Evolutionary conservation across 2,113 vertebrate genomes (phyloP).

Genomic region (Clupea harengus): DNA sequence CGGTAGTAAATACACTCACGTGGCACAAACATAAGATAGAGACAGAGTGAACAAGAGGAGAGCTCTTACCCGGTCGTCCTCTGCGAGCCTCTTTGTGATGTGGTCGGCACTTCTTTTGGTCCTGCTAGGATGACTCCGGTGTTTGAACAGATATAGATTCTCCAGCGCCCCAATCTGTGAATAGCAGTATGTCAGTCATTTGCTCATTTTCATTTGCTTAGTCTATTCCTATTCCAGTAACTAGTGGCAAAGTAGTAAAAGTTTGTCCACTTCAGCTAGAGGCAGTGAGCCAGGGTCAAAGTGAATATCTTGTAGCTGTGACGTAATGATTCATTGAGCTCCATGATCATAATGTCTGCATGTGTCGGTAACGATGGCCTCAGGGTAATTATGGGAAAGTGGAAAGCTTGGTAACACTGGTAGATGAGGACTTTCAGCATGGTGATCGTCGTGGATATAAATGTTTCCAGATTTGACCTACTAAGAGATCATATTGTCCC

Average conservation of each 20-base stretch:
- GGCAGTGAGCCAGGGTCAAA: no score
- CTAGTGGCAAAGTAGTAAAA: background rate
- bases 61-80: slow-evolving; percentile 85
- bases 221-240: background rate
- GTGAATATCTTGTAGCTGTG: background rate
- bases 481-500: no score
- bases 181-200: background rate
- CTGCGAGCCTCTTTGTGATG: slow-evolving; percentile 87
- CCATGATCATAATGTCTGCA: no score
- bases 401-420: no score
- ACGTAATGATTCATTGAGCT: background rate
- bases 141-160: slow-evolving; percentile 92
- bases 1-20: background rate
- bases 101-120: slow-evolving; percentile 84
- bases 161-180: slow-evolving; percentile 90
- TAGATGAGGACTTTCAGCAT: no score
- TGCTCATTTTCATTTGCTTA: background rate
- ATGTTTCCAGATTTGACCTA: no score
- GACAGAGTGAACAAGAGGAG: background rate
- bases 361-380: no score
- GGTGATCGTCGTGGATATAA: no score
- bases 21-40: background rate
- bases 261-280: background rate
- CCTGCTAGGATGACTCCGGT: slow-evolving; percentile 82
- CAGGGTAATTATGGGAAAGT: no score